Conservation (phyloP, 2,113 vertebrate genomes). For the Petroica traversi region DNA sequence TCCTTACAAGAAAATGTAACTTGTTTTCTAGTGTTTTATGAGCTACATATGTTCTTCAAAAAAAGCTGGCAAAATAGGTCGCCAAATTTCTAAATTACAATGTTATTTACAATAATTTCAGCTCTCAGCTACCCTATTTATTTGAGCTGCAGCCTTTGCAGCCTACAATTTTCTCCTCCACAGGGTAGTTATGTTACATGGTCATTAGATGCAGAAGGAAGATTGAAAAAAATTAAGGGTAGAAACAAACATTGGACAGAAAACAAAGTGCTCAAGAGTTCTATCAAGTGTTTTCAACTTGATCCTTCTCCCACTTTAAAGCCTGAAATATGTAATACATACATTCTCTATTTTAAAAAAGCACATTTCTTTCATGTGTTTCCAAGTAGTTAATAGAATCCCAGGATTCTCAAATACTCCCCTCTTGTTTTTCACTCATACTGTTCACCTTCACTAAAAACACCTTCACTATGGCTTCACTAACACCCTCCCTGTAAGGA, state of each 20-base stretch:
- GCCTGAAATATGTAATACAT: neutral
- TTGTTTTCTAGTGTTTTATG: neutral
- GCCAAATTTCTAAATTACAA: neutral
- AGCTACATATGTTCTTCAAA: neutral
- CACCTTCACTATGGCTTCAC: neutral
- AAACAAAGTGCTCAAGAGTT: slow-evolving; percentile 32
- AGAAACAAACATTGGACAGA: slow-evolving; percentile 30
- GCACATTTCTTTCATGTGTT: neutral
- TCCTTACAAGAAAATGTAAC: neutral
- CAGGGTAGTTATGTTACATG: neutral
- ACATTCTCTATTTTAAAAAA: neutral
- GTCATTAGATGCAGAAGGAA: slow-evolving; percentile 11
- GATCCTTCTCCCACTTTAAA: neutral
- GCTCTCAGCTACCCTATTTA: slow-evolving; percentile 20
- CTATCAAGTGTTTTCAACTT: neutral
- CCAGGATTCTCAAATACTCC: neutral
- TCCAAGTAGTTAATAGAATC: neutral
- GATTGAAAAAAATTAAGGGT: neutral
- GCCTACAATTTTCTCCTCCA: slow-evolving; percentile 51
- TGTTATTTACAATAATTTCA: slow-evolving; percentile 38
- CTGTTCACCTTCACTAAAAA: neutral
- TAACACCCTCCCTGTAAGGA: neutral
- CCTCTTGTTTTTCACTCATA: neutral
- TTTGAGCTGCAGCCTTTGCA: neutral
- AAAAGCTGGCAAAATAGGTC: neutral